phyloP scores from a whole-genome alignment of 2,888 invertebrate species.

The Caenorhabditis virilis region DNA sequence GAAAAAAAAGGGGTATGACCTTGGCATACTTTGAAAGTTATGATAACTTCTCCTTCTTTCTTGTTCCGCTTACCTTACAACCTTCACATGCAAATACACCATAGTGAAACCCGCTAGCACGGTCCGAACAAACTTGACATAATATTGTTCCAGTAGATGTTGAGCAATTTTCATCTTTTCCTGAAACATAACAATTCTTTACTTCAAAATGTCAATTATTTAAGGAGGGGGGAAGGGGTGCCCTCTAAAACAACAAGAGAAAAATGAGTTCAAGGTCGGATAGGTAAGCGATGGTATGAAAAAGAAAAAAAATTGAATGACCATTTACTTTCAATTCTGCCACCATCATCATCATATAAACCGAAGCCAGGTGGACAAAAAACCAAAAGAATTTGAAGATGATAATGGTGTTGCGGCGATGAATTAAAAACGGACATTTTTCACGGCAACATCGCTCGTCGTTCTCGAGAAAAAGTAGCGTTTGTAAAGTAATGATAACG shows the following conservation, averaged over 20 bases:
- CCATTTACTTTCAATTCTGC: conserved; percentile 1
- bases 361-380: too few relatives aligned
- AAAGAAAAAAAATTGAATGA: too few relatives aligned
- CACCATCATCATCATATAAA: neutral
- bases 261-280: too few relatives aligned
- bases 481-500: too few relatives aligned
- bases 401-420: too few relatives aligned
- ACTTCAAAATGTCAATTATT: neutral
- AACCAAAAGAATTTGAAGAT: too few relatives aligned
- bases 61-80: conserved; percentile 60
- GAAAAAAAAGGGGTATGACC: neutral
- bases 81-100: conserved; percentile 65
- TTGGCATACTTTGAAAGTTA: neutral
- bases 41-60: too few relatives aligned
- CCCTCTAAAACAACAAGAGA: too few relatives aligned
- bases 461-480: too few relatives aligned
- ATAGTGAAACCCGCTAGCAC: conserved; percentile 65
- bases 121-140: conserved; percentile 65
- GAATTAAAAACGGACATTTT: too few relatives aligned
- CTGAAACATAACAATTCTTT: neutral
- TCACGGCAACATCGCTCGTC: too few relatives aligned
- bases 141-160: conserved; percentile 39
- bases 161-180: conserved; percentile 32
- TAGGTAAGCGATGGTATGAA: too few relatives aligned
- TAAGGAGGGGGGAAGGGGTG: neutral